phyloP scores from a whole-genome alignment of 2,797 vertebrate genomes.

The Bovichtus diacanthus region DNA sequence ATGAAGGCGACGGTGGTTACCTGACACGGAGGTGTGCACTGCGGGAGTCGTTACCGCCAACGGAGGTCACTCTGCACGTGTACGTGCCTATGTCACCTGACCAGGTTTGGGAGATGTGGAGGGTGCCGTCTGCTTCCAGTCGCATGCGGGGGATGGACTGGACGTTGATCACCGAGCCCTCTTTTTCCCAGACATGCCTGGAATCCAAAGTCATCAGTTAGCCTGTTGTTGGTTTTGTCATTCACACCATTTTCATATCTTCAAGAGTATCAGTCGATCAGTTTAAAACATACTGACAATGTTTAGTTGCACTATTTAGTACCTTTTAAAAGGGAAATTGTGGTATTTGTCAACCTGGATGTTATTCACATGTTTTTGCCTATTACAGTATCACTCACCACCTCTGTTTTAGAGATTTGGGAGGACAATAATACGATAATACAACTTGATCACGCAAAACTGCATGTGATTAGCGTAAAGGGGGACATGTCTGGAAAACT shows the following conservation, averaged over 20 bases:
- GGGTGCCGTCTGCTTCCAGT: conserved; percentile 88
- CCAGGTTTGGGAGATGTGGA: conserved; percentile 98
- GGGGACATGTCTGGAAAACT: too few relatives aligned
- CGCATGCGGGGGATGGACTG: conserved; percentile 88
- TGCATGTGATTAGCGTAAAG: too few relatives aligned
- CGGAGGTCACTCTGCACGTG: conserved; percentile 93
- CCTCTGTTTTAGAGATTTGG: background rate
- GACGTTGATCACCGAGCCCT: conserved; percentile 83
- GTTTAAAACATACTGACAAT: background rate
- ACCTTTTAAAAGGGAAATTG: background rate
- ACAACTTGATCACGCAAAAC: too few relatives aligned
- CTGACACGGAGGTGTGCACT: conserved; percentile 94
- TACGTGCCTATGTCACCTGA: conserved; percentile 97
- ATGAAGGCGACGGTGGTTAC: conserved; percentile 76
- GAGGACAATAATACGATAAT: too few relatives aligned
- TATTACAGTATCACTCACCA: background rate
- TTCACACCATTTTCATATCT: background rate
- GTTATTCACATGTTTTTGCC: background rate
- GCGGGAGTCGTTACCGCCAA: conserved; percentile 94
- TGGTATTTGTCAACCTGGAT: background rate
- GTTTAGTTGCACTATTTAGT: background rate
- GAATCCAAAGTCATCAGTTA: conserved; percentile 28
- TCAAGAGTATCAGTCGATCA: background rate
- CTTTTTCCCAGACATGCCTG: conserved; percentile 96
- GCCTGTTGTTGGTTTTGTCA: background rate